Percentiles rank a stretch among this genome's conserved stretches.
These are phyloP conservation scores for Syngnathoides biaculeatus DNA, from an alignment of 2,113 vertebrate genomes.

Conservation along the genomic window DNA sequence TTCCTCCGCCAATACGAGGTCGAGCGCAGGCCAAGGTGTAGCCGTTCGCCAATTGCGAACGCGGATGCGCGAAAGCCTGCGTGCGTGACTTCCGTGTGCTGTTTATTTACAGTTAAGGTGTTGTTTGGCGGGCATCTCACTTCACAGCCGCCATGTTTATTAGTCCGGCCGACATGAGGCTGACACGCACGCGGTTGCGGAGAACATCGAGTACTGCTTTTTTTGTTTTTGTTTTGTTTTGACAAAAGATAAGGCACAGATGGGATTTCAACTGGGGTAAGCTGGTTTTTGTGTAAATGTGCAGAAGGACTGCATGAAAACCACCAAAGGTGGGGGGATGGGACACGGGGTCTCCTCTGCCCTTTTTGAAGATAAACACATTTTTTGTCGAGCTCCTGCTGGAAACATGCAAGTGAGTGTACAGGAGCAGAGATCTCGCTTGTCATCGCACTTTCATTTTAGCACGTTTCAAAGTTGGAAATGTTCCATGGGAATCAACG, in stretches of 20 bases:
- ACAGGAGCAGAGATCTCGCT: neutral
- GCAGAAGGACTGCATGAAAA: conserved; percentile 44
- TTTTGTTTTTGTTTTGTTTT: conserved; percentile 66
- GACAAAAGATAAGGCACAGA: conserved; percentile 47
- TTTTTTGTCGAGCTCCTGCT: conserved; percentile 32
- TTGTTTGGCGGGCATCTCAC: conserved; percentile 20
- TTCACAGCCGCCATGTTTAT: conserved; percentile 40
- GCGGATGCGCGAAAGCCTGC: neutral
- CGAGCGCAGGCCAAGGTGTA: conserved; percentile 9
- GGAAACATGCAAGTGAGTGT: conserved; percentile 8
- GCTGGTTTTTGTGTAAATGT: conserved; percentile 67
- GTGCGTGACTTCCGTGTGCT: conserved; percentile 16
- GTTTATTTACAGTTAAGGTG: conserved; percentile 36
- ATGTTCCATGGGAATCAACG: neutral
- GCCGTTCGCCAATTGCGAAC: conserved; percentile 10
- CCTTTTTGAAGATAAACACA: conserved; percentile 55
- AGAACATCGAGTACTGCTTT: conserved; percentile 53
- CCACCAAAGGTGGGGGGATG: conserved; percentile 7
- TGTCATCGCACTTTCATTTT: neutral
- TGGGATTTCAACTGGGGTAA: conserved; percentile 41
- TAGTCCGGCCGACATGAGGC: conserved; percentile 27
- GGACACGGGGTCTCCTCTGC: conserved; percentile 23
- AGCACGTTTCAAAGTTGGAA: neutral
- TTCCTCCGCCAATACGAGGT: conserved; percentile 45
- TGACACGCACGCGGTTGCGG: conserved; percentile 40